These are phyloP conservation scores for Polyommatus iphigenia DNA, from an alignment of 2,888 invertebrate genomes.

Conservation along the genomic window DNA sequence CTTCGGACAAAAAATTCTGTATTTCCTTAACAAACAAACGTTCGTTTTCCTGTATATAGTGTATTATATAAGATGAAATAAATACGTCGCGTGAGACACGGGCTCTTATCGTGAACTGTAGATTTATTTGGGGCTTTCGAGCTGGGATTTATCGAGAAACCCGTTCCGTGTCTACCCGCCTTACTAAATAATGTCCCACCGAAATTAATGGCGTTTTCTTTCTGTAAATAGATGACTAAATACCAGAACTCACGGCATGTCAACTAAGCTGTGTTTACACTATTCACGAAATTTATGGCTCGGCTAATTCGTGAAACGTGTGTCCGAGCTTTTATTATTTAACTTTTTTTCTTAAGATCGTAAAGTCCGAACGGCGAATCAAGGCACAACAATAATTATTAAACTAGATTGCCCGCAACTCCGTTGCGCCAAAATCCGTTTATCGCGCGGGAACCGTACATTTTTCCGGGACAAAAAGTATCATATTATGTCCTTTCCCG, in stretches of 20 bases:
- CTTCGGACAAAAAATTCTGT: background rate
- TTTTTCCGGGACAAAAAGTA: no score
- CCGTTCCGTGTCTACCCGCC: slow-evolving; percentile 76
- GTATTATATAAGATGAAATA: slow-evolving; percentile 55
- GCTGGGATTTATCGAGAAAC: slow-evolving; percentile 71
- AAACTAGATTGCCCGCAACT: no score
- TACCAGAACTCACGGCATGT: slow-evolving; percentile 71
- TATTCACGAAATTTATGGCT: slow-evolving; percentile 39
- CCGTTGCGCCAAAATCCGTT: no score
- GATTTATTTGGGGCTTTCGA: slow-evolving; percentile 75
- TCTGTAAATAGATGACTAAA: slow-evolving; percentile 79
- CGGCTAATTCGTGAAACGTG: background rate
- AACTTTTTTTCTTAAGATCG: no score
- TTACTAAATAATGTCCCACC: slow-evolving; percentile 74
- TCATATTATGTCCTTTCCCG: no score
- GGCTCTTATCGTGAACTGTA: slow-evolving; percentile 76
- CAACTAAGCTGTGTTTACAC: slow-evolving; percentile 65
- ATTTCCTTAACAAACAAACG: background rate
- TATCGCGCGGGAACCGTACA: no score
- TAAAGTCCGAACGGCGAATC: no score
- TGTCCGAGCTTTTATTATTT: background rate
- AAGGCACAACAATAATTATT: no score
- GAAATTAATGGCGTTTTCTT: slow-evolving; percentile 72
- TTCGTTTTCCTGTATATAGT: slow-evolving; percentile 1
- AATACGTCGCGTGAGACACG: slow-evolving; percentile 76